Evolutionary conservation across 2,888 invertebrate species (phyloP).

Genomic region (Caenorhabditis sp.): DNA sequence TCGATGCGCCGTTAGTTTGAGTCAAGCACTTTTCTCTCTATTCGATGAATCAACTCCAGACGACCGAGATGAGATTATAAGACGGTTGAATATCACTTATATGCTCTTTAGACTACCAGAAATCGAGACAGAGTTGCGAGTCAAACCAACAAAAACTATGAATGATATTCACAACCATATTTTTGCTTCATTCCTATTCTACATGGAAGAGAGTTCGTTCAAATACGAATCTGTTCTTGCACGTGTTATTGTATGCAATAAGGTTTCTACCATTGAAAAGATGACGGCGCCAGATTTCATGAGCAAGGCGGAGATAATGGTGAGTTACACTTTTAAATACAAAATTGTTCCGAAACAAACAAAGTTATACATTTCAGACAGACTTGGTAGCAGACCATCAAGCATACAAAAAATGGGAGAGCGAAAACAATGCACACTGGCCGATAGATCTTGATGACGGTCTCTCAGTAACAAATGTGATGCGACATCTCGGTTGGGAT

Average conservation of each 20-base stretch:
- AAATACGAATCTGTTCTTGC: slow-evolving; percentile 16
- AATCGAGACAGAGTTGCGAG: slow-evolving; percentile 15
- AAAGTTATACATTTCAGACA: background rate
- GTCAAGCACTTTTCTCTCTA: slow-evolving; percentile 32
- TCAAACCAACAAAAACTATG: slow-evolving; percentile 25
- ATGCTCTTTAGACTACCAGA: slow-evolving; percentile 42
- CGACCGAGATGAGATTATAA: slow-evolving; percentile 33
- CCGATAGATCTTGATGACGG: slow-evolving; percentile 25
- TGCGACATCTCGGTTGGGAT: slow-evolving; percentile 20
- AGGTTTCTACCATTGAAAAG: slow-evolving; percentile 32
- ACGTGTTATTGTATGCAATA: slow-evolving; percentile 34
- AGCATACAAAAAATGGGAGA: slow-evolving; percentile 12
- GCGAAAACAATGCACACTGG: slow-evolving; percentile 29
- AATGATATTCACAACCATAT: slow-evolving; percentile 27
- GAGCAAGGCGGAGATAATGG: slow-evolving; percentile 4
- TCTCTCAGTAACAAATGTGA: slow-evolving; percentile 17
- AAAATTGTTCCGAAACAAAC: background rate
- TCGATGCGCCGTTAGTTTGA: slow-evolving; percentile 25
- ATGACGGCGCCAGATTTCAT: slow-evolving; percentile 34
- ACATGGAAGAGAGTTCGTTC: slow-evolving; percentile 11
- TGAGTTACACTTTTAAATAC: background rate
- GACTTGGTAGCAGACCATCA: slow-evolving; percentile 8
- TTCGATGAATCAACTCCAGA: slow-evolving; percentile 29
- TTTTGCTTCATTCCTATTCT: slow-evolving; percentile 29
- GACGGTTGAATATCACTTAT: slow-evolving; percentile 44